Conservation (phyloP, 1,140 invertebrate species). For the Dinothrombium tinctorium region DNA sequence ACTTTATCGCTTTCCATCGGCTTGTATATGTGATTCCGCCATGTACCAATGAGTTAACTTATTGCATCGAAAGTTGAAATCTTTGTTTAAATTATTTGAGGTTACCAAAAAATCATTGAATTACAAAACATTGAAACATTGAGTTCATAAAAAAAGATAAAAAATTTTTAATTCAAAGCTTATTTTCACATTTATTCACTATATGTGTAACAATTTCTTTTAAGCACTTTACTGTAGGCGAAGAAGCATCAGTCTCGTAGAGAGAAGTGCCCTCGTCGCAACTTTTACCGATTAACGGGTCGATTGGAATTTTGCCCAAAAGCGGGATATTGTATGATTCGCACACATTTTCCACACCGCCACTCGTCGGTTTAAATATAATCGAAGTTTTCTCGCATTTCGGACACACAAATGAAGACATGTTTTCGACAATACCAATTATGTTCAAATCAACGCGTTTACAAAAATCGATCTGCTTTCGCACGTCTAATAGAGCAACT, state of each 20-base stretch:
- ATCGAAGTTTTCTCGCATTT: conserved; percentile 49
- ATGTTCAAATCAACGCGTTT: conserved; percentile 54
- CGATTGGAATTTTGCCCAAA: conserved; percentile 50
- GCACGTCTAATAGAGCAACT: conserved; percentile 61
- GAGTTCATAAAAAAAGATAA: too few species aligned
- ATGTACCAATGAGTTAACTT: too few species aligned
- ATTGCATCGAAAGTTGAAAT: too few species aligned
- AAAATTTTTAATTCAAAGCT: too few species aligned
- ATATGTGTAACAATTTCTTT: conserved; percentile 16
- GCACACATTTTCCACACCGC: conserved; percentile 43
- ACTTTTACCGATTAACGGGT: conserved; percentile 39
- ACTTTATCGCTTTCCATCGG: conserved; percentile 16
- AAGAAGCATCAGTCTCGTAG: conserved; percentile 37
- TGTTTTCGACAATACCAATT: conserved; percentile 74
- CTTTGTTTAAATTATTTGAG: too few species aligned
- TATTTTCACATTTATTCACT: too few species aligned
- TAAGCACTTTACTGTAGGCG: conserved; percentile 34
- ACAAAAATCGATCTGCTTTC: conserved; percentile 83
- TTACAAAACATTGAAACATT: too few species aligned
- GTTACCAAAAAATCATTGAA: too few species aligned
- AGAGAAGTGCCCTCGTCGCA: conserved; percentile 52
- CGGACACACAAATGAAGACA: conserved; percentile 66
- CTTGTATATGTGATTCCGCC: conserved; percentile 17
- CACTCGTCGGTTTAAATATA: conserved; percentile 46
- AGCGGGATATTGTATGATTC: conserved; percentile 38